Evolutionary conservation across 2,797 vertebrate species (phyloP).

Genomic region (Alfaro cultratus): DNA sequence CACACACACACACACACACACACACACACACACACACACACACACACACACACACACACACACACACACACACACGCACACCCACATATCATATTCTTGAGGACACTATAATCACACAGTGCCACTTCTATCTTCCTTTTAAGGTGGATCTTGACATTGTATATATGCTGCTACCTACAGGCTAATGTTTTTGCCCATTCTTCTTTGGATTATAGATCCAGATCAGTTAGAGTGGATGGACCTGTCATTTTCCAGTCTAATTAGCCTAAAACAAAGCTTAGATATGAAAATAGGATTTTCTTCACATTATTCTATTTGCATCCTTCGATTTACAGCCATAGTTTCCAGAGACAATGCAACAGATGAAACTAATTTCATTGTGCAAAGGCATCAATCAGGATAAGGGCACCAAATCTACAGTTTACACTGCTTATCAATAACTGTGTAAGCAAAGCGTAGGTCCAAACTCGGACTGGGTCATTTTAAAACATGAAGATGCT

Average conservation of each 20-base stretch:
- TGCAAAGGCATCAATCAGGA: neutral
- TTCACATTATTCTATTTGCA: neutral
- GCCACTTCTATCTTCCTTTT: conserved; percentile 25
- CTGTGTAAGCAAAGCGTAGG: neutral
- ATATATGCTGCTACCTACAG: neutral
- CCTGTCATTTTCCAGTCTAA: neutral
- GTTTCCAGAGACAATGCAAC: neutral
- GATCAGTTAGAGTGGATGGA: neutral
- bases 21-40: conserved; percentile 1
- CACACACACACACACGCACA: conserved; percentile 14
- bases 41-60: too few relatives aligned
- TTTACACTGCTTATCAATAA: neutral
- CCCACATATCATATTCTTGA: conserved; percentile 19
- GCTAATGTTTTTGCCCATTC: neutral
- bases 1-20: neutral
- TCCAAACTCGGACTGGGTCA: neutral
- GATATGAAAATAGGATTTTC: neutral
- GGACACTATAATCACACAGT: conserved; percentile 21
- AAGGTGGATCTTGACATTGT: conserved; percentile 6
- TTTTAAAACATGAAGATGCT: neutral
- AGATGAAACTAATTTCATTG: neutral
- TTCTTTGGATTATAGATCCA: neutral
- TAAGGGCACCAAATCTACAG: neutral
- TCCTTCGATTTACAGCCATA: neutral
- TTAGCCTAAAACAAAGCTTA: neutral